Evolutionary conservation across 92 coral and sea anemone genomes (phyloP), one percentile per base, ranked within the genome.

Genomic region (Phenganax subtilis): DNA sequence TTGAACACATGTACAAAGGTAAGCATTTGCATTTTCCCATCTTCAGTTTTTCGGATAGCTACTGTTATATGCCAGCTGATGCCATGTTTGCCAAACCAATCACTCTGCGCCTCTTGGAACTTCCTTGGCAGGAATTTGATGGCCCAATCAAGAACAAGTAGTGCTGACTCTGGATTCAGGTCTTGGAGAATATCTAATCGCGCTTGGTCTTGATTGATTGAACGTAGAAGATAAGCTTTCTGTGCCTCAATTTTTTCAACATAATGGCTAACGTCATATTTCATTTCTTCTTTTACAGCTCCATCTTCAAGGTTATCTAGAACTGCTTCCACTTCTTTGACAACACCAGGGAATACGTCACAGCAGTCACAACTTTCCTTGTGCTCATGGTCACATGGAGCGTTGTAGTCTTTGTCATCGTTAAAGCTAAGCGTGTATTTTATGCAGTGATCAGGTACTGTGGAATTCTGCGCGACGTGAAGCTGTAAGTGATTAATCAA

Each of bases 1-100:
- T 88, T 80, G 66, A 88, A 83, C 70, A 81, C 37, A 52, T 88
- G 91, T 10, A 85, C 87, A 69, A 71, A 82, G 82, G 89, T 83
- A 31, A 85, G 53, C 76, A 79, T 84, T 85, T 88, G 76, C 14
- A 59, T 14, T 31, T 68, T 60, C 79, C 53, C 60, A 5, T 59
- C 65, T 4, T 59, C 65, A 5, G 17, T 15, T 9, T 27, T 9
- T 66, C 77, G 75, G 77, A 81, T 54, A 52, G 71, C 66, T 64
- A 82, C 80, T 79, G 86, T 72, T 67, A 77, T 20, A 82, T 87
- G 7, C 84, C 88, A 63, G 86, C 75, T 17, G 77, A 78, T 27
- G 44, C 82, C 83, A 3, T 74, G 17, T 47, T 77, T 77, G 10
- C 72, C 82, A 77, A 70, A 77, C 82, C 82, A 77, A 61, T 77